A percentile compares a stretch with the other conserved stretches of the same genome.
Conservation (phyloP, 2,888 invertebrate species). For the Iphiclides podalirius region DNA sequence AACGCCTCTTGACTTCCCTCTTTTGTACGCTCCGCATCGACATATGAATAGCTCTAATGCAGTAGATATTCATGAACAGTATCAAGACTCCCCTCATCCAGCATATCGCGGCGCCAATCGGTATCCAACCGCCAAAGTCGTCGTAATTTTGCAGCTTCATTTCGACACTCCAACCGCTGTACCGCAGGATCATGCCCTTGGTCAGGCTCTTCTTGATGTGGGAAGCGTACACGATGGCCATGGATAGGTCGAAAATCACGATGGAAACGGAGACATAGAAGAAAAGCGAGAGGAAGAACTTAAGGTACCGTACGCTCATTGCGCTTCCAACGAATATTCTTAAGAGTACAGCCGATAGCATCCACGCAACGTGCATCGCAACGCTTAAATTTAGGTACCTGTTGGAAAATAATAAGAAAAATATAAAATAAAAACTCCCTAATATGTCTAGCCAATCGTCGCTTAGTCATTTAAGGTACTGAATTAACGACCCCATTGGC, state of each 20-base stretch:
- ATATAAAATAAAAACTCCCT: neutral
- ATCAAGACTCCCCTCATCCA: slow-evolving; percentile 58
- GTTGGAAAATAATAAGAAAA: slow-evolving; percentile 19
- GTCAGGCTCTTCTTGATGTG: slow-evolving; percentile 63
- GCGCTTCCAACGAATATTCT: slow-evolving; percentile 31
- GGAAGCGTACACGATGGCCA: slow-evolving; percentile 59
- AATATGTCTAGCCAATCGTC: too few relatives aligned
- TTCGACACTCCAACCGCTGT: slow-evolving; percentile 61
- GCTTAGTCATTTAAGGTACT: too few relatives aligned
- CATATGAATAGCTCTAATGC: slow-evolving; percentile 38
- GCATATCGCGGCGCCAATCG: slow-evolving; percentile 46
- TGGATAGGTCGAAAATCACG: slow-evolving; percentile 52
- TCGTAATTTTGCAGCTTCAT: slow-evolving; percentile 42
- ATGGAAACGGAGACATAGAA: slow-evolving; percentile 41
- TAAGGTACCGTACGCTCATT: slow-evolving; percentile 32
- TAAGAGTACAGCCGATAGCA: slow-evolving; percentile 38
- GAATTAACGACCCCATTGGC: too few relatives aligned
- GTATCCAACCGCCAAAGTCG: slow-evolving; percentile 62
- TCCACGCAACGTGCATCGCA: slow-evolving; percentile 48
- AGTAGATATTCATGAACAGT: slow-evolving; percentile 48
- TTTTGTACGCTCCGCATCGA: slow-evolving; percentile 39
- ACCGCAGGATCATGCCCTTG: slow-evolving; percentile 57
- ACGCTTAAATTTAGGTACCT: slow-evolving; percentile 53
- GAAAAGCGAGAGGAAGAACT: slow-evolving; percentile 37
- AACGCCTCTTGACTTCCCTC: slow-evolving; percentile 39